These are phyloP conservation scores for Bombyx mandarina DNA, from an alignment of 1,140 invertebrate genomes.

Conservation along the genomic window DNA sequence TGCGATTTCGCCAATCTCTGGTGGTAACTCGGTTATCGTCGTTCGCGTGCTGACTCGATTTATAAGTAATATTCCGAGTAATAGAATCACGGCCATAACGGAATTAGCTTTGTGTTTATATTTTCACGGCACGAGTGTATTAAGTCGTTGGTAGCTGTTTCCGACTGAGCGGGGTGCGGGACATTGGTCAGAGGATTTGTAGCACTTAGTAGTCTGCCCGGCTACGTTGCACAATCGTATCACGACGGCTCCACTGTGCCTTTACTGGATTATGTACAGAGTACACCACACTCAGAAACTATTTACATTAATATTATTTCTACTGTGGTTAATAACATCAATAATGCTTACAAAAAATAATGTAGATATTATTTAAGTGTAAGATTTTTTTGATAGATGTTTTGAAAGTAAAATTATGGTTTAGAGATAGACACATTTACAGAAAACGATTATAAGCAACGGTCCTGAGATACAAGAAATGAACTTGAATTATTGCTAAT, in stretches of 20 bases:
- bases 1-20: conserved; percentile 33
- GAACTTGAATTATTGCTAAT: no score
- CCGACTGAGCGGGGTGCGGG: conserved; percentile 36
- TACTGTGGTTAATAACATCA: no score
- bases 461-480: no score
- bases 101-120: conserved; percentile 29
- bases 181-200: conserved; percentile 59
- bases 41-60: conserved; percentile 40
- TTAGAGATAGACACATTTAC: no score
- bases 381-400: no score
- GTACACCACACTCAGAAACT: conserved; percentile 12
- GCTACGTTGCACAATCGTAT: conserved; percentile 50
- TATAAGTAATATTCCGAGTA: conserved; percentile 35
- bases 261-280: conserved; percentile 60
- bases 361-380: no score
- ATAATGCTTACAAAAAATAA: no score
- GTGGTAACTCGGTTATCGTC: conserved; percentile 17
- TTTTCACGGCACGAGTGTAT: conserved; percentile 29
- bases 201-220: conserved; percentile 66
- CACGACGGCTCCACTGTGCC: conserved; percentile 33
- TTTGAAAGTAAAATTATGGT: no score
- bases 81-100: conserved; percentile 23
- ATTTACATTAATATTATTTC: no score
- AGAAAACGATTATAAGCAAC: no score
- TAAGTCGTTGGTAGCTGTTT: conserved; percentile 32